Evolutionary conservation across 2,888 invertebrate species (phyloP).

Genomic region (Chrysolina haemoptera): DNA sequence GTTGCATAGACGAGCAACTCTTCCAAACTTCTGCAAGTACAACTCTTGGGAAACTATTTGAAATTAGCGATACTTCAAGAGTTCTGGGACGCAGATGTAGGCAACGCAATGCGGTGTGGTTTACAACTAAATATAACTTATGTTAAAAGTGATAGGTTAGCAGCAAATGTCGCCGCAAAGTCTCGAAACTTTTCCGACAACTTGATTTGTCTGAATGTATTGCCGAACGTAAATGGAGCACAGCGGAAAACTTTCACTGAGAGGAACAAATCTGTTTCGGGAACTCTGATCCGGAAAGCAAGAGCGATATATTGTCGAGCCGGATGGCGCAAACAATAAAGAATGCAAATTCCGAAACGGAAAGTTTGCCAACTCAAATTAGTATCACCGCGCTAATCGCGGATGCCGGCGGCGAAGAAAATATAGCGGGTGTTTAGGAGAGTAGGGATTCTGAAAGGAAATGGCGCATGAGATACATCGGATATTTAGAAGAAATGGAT

Average conservation of each 20-base stretch:
- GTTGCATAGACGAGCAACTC: not conserved
- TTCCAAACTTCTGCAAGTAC: not conserved
- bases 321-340: conserved; percentile 48
- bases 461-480: too few species aligned
- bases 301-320: conserved; percentile 31
- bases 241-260: conserved; percentile 40
- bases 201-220: conserved; percentile 56
- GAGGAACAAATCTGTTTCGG: conserved; percentile 25
- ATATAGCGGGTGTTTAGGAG: not conserved
- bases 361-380: conserved; percentile 20
- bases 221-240: conserved; percentile 47
- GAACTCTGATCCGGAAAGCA: conserved; percentile 24
- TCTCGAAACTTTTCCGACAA: conserved; percentile 60
- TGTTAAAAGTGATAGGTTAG: conserved; percentile 57
- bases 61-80: conserved; percentile 41
- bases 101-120: conserved; percentile 41
- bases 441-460: not conserved
- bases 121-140: conserved; percentile 53
- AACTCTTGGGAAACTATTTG: not conserved
- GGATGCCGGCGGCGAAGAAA: not conserved
- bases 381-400: conserved; percentile 18
- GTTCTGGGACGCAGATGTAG: conserved; percentile 42
- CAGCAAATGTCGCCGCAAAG: conserved; percentile 58
- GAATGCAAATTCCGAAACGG: conserved; percentile 49
- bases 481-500: too few species aligned